Evolutionary conservation across 1,140 invertebrate genomes (phyloP).

Genomic region (Bombus soroeensis): DNA sequence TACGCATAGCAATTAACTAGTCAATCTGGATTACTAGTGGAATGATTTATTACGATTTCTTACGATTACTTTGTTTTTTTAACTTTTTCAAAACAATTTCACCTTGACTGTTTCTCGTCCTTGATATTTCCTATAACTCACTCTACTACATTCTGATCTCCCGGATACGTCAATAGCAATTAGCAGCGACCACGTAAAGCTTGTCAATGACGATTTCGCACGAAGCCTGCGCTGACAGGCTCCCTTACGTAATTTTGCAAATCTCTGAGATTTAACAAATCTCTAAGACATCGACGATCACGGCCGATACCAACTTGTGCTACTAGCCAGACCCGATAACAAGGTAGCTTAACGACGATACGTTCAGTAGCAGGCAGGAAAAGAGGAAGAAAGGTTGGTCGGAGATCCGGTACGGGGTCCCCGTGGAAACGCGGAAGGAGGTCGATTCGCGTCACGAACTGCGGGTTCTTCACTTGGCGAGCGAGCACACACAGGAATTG

Average conservation of each 20-base stretch:
- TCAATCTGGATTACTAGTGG: too few relatives aligned
- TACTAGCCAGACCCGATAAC: not conserved
- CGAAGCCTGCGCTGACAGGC: not conserved
- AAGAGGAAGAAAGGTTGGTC: not conserved
- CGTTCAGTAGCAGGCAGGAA: not conserved
- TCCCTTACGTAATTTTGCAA: not conserved
- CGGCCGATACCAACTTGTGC: not conserved
- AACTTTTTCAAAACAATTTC: too few relatives aligned
- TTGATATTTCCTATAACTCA: not conserved
- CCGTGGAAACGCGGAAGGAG: conserved; percentile 47
- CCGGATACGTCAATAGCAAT: not conserved
- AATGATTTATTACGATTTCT: too few relatives aligned
- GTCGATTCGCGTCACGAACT: conserved; percentile 24
- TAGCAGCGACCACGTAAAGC: not conserved
- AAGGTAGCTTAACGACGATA: not conserved
- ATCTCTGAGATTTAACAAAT: not conserved
- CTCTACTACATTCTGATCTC: not conserved
- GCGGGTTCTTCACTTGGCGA: conserved; percentile 46
- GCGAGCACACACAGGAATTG: conserved; percentile 44
- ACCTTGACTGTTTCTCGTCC: not conserved
- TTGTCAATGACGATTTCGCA: not conserved
- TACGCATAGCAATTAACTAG: not conserved
- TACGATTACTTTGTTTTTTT: too few relatives aligned
- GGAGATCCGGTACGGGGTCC: not conserved
- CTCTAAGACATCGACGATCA: not conserved